phyloP scores from a whole-genome alignment of 2,888 invertebrate genomes.

The Caenorhabditis doughertyi region DNA sequence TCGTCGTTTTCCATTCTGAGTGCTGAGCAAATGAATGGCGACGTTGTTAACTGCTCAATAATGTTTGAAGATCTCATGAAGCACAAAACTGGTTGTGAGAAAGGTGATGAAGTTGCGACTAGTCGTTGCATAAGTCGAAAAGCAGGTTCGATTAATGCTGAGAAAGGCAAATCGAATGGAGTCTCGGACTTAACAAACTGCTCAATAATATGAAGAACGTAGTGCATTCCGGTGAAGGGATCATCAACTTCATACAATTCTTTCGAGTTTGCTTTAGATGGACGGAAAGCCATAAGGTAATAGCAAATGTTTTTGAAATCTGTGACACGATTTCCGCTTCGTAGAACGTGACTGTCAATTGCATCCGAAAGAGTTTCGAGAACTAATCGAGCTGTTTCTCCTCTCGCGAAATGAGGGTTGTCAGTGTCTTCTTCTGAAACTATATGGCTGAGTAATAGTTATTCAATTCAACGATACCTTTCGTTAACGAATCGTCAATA shows the following conservation, averaged over 20 bases:
- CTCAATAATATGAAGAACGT: slow-evolving; percentile 77
- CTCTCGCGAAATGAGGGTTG: slow-evolving; percentile 63
- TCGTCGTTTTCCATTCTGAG: slow-evolving; percentile 38
- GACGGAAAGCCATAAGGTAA: slow-evolving; percentile 60
- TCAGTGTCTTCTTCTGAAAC: slow-evolving; percentile 60
- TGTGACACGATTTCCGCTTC: slow-evolving; percentile 25
- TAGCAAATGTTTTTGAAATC: slow-evolving; percentile 57
- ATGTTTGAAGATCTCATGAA: slow-evolving; percentile 75
- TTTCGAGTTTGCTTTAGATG: slow-evolving; percentile 50
- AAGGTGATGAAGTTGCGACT: slow-evolving; percentile 62
- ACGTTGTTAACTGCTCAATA: slow-evolving; percentile 72
- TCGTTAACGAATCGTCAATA: slow-evolving; percentile 56
- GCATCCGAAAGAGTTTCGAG: slow-evolving; percentile 69
- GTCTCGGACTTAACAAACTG: slow-evolving; percentile 64
- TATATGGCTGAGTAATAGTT: background rate
- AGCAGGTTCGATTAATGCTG: slow-evolving; percentile 78
- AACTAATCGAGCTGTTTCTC: slow-evolving; percentile 77
- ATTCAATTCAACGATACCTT: slow-evolving; percentile 28
- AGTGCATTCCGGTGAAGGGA: slow-evolving; percentile 72
- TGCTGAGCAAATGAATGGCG: slow-evolving; percentile 66
- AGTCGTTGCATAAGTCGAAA: slow-evolving; percentile 76
- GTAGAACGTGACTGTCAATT: slow-evolving; percentile 24
- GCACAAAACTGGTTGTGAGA: slow-evolving; percentile 71
- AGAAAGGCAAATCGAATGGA: slow-evolving; percentile 72
- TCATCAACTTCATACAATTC: slow-evolving; percentile 61